Percentiles rank a stretch among this genome's conserved stretches.
phyloP scores from a whole-genome alignment of 2,888 invertebrate genomes.

The Myopa testacea region DNA sequence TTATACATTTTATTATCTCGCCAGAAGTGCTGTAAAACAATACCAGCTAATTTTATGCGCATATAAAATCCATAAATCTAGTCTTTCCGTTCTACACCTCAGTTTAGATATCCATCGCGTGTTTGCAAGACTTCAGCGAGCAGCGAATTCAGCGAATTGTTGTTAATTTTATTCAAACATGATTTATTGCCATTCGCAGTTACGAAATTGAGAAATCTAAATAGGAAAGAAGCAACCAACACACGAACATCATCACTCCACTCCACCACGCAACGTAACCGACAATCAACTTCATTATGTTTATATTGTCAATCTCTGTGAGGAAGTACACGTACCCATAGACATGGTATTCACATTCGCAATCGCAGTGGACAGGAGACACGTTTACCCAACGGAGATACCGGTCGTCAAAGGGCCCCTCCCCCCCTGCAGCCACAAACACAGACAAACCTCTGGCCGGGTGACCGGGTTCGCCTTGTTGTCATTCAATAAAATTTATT shows the following conservation, averaged over 20 bases:
- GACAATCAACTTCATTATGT: conserved; percentile 12
- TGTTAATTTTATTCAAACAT: conserved; percentile 23
- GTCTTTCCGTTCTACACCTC: not conserved
- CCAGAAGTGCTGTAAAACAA: not conserved
- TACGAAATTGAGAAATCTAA: conserved; percentile 10
- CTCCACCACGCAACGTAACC: not conserved
- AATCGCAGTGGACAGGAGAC: not conserved
- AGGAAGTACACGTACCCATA: not conserved
- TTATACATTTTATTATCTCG: not conserved
- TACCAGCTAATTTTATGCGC: conserved; percentile 12
- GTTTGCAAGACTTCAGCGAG: not conserved
- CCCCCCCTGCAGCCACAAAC: not conserved
- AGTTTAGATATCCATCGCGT: not conserved
- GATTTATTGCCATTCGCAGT: conserved; percentile 17
- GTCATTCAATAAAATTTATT: conserved; percentile 5
- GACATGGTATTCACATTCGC: not conserved
- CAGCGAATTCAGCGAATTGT: conserved; percentile 11
- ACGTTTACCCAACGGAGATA: not conserved
- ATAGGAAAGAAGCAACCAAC: conserved; percentile 1
- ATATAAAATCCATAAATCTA: conserved; percentile 5
- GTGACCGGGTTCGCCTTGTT: not conserved
- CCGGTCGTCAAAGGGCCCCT: not conserved
- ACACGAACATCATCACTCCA: not conserved
- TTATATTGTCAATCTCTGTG: not conserved
- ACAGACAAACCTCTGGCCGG: too few species aligned